Conservation (phyloP, 2,888 invertebrate species). For the Microctonus aethiopoides region DNA sequence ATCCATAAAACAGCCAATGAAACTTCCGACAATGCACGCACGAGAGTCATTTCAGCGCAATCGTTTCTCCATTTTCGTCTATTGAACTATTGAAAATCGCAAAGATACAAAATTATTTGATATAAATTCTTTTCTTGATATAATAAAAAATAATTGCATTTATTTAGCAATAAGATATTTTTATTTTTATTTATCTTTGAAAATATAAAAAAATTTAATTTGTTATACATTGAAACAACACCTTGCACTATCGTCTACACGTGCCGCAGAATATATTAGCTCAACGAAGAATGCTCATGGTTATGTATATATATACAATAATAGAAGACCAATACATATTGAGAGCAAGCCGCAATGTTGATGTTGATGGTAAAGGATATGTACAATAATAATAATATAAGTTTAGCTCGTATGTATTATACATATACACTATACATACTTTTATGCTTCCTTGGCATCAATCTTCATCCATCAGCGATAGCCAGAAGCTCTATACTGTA, state of each 20-base stretch:
- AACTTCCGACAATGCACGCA: slow-evolving; percentile 40
- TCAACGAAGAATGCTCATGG: slow-evolving; percentile 32
- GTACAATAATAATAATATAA: slow-evolving; percentile 7
- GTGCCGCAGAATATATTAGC: slow-evolving; percentile 47
- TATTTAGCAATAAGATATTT: neutral
- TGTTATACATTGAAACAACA: neutral
- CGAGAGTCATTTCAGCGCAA: slow-evolving; percentile 26
- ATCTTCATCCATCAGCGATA: slow-evolving; percentile 63
- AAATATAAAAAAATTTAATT: neutral
- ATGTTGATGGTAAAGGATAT: neutral
- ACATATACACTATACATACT: neutral
- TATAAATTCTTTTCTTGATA: no score
- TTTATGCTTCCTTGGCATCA: slow-evolving; percentile 49
- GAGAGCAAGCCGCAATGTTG: neutral
- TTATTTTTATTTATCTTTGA: neutral
- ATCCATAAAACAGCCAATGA: slow-evolving; percentile 47
- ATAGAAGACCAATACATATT: neutral
- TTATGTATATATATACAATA: slow-evolving; percentile 33
- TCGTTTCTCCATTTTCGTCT: slow-evolving; percentile 24
- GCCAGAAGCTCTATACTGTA: slow-evolving; percentile 26
- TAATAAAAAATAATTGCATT: neutral
- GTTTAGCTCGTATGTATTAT: slow-evolving; percentile 5
- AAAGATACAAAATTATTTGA: neutral
- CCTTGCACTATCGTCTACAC: slow-evolving; percentile 33
- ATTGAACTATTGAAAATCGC: slow-evolving; percentile 11